Conservation (phyloP, 2,888 invertebrate genomes). For the Pseudoips prasinana region DNA sequence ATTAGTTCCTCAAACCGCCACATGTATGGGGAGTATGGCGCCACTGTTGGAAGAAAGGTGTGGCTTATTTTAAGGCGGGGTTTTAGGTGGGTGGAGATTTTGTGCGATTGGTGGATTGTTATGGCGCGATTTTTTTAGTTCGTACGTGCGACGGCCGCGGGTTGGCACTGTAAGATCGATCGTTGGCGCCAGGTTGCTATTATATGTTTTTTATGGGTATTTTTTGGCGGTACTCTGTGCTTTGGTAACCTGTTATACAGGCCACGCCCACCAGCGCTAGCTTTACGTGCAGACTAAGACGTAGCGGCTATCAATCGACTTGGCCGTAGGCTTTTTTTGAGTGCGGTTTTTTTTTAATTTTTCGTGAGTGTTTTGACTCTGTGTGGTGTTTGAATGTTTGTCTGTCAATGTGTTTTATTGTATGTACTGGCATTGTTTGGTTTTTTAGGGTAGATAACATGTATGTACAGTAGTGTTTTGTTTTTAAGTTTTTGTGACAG, state of each 20-base stretch:
- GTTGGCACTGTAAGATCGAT: conserved; percentile 76
- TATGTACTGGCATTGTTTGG: conserved; percentile 9
- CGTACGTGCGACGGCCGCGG: conserved; percentile 66
- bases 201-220: conserved; percentile 80
- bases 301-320: conserved; percentile 68
- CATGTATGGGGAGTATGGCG: conserved; percentile 67
- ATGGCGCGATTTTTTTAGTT: conserved; percentile 70
- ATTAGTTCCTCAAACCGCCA: conserved; percentile 62
- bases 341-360: conserved; percentile 52
- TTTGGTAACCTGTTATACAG: conserved; percentile 75
- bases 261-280: conserved; percentile 70
- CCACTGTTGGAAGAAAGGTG: conserved; percentile 54
- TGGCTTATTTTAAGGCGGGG: conserved; percentile 52
- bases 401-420: conserved; percentile 31
- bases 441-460: conserved; percentile 1
- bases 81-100: conserved; percentile 47
- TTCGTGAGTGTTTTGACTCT: conserved; percentile 67
- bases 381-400: conserved; percentile 47
- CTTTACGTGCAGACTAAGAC: conserved; percentile 61
- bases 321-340: conserved; percentile 67
- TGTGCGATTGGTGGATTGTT: conserved; percentile 51
- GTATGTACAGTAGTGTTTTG: background rate
- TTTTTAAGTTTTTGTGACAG: too few species aligned
- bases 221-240: conserved; percentile 75
- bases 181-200: conserved; percentile 73